phyloP scores from a whole-genome alignment of 64 coral and sea anemone genomes.

The Cladopsammia gracilis region DNA sequence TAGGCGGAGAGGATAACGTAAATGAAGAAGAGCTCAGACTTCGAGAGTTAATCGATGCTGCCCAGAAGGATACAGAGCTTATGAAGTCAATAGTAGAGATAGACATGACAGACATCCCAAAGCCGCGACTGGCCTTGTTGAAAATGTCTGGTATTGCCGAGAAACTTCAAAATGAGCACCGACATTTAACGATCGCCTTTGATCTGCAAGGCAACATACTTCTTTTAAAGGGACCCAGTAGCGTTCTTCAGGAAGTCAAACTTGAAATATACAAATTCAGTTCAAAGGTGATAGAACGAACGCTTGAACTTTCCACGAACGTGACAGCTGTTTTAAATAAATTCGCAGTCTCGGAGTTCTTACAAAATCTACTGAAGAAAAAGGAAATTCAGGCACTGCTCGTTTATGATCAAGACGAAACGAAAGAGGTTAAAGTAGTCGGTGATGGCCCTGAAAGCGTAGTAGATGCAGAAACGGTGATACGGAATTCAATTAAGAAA shows the following conservation, averaged over 20 bases:
- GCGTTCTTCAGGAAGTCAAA: constrained; percentile 1
- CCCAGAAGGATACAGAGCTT: neutral
- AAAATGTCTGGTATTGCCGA: constrained; percentile 1
- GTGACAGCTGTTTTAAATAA: neutral
- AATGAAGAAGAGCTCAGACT: neutral
- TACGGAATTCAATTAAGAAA: constrained; percentile 48
- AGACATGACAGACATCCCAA: neutral
- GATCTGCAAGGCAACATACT: neutral
- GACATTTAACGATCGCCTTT: neutral
- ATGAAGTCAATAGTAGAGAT: constrained; percentile 15
- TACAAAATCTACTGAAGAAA: neutral
- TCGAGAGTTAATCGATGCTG: neutral
- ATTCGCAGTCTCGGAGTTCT: neutral
- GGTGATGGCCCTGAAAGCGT: constrained; percentile 23
- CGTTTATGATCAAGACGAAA: constrained; percentile 30
- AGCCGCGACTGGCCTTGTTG: neutral
- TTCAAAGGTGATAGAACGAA: constrained; percentile 9
- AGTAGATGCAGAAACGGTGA: constrained; percentile 4
- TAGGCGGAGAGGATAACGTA: neutral
- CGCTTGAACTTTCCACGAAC: neutral
- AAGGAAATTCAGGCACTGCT: neutral
- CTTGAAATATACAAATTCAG: neutral
- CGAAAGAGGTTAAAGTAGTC: constrained; percentile 54
- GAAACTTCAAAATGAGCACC: neutral
- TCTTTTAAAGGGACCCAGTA: constrained; percentile 1